Evolutionary conservation across 2,888 invertebrate genomes (phyloP), one percentile per base, ranked within the genome.

Genomic region (Eilema caniola): DNA sequence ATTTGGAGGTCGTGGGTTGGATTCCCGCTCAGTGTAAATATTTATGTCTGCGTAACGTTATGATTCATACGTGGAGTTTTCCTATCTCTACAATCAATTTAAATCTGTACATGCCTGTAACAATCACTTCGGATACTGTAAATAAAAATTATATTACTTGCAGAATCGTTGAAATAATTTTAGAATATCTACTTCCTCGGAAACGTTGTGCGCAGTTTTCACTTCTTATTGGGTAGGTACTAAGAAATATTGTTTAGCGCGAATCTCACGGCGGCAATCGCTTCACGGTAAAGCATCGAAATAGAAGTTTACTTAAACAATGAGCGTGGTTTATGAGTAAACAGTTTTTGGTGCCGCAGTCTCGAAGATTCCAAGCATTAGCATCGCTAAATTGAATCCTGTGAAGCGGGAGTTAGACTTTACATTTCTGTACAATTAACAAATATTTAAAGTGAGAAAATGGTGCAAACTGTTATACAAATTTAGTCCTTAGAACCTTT

Each of bases 241-340:
- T 86, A 81, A 81, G 88, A 90, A 92, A 89, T 87, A 87, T 86
- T 87, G 86, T 90, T 92, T 89, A 90, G 86, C 88, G 88, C 86
- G 88, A 89, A 90, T 86, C 85, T 86, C 85, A 77, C 73, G 83
- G 83, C 82, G 82, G 83, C 82, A 78, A 86, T 79, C 81, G 87
- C 87, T 94, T 94, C 92, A 87, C 89, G 79, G 90, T 90, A 93
- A 92, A 86, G 88, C 89, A 89, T 94, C 88, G 87, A 95, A 95
- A 95, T 95, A 95, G 94, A 94, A 92, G 89, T 91, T 90, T 90
- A 88, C 88, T 91, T 87, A 94, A 93, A 94, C 94, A 95, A 92
- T 89, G 93, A 87, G 88, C 94, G 95, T 94, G 95, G 93, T 94
- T 92, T 92, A 95, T 85, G 87, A 83, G 90, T 95, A 95, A 95